A percentile compares a stretch with the other conserved stretches of the same genome.
Evolutionary conservation across 2,888 invertebrate genomes (phyloP).

Genomic region (Aspidiotus destructor): DNA sequence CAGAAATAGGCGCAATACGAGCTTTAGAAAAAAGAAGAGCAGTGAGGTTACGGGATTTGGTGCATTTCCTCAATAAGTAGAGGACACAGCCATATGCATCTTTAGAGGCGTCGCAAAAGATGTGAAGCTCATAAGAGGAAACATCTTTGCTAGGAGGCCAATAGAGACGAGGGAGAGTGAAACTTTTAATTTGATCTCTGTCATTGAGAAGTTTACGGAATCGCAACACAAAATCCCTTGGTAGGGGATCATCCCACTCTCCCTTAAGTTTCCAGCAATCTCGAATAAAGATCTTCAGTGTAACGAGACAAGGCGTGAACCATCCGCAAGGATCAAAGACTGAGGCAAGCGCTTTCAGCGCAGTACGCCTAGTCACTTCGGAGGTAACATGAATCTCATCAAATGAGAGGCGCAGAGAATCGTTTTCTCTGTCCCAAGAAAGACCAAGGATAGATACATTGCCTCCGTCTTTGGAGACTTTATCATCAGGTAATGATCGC

Average conservation of each 20-base stretch:
- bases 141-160: not conserved
- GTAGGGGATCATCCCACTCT: conserved; percentile 3
- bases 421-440: not conserved
- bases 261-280: conserved; percentile 1
- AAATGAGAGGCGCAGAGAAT: not conserved
- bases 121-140: not conserved
- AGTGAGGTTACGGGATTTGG: too few relatives aligned
- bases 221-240: not conserved
- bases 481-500: not conserved
- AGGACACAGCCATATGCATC: not conserved
- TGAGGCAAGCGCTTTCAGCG: not conserved
- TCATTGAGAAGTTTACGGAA: not conserved
- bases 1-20: not conserved
- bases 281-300: conserved; percentile 1
- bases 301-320: not conserved
- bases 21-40: conserved; percentile 3
- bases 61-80: not conserved
- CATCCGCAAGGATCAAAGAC: conserved; percentile 2
- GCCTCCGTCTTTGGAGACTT: not conserved
- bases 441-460: not conserved
- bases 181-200: not conserved
- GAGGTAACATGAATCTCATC: not conserved
- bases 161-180: not conserved
- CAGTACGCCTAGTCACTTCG: not conserved
- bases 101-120: conserved; percentile 5